Base-by-base conservation (phyloP, 2,888 invertebrate species). In the Cancer borealis region DNA sequence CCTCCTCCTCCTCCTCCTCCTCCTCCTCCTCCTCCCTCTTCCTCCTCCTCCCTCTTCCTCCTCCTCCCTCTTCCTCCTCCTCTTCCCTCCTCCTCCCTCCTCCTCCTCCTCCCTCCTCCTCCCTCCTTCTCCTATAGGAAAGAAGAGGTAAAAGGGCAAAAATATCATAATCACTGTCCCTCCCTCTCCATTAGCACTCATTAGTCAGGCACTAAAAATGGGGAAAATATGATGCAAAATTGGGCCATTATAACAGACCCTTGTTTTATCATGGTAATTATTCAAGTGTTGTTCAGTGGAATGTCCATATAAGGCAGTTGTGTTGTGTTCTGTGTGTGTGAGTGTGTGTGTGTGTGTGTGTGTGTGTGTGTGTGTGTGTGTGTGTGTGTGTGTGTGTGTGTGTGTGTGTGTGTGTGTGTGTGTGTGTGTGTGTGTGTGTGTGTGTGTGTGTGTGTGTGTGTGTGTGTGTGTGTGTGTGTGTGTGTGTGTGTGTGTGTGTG, bases 381-480 rank as follows among this genome's bases (percentile, higher is more conserved):
- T 91, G 91, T 91, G 39, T 91, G 66, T 91, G 66, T 90, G 90
- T 90, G 54, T 90, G 54, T 90, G 90, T 90, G 90, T 90, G 21
- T 49, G 54, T 49, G 54, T 90, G 90, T 17, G 90, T 90, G 30
- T 90, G 54, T 6, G n/a, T 90, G 14, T 47, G 90, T 90, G 46
- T 17, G 90, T 91, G 8, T 54, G 47, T 91, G n/a, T 10, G 30
- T 54, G 47, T 54, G 30, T 17, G n/a, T 54, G 8, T 91, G 26
- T 0, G n/a, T 54, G 54, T 2, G 39, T 39, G 39, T 39, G 39
- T 39, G 39, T 39, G 39, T 39, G 3, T 54, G 54, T 2, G 39
- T 39, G 39, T 39, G 39, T 39, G 39, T 39, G 39, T 39, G 49
- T 17, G 21, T 91, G 45, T 39, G 21, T 91, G 6, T 66, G 6